Conservation (phyloP, 2,113 vertebrate genomes). For the Erythrolamprus reginae region DNA sequence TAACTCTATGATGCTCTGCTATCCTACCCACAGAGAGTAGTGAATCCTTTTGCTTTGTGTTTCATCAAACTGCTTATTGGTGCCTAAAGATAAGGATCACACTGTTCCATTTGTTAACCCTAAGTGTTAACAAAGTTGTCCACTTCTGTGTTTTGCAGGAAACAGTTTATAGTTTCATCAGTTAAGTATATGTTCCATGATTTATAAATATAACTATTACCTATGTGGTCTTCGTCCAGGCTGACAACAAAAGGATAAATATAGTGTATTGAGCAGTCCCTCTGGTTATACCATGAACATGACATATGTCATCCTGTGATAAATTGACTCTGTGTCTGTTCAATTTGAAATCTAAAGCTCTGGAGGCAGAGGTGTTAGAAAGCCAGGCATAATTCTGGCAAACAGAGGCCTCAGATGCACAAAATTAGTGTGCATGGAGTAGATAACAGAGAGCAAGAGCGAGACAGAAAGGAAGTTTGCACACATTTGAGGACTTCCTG, state of each 20-base stretch:
- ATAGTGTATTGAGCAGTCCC: conserved; percentile 87
- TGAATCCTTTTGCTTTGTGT: not conserved
- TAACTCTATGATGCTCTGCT: not conserved
- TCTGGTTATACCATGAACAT: conserved; percentile 94
- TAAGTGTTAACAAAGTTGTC: conserved; percentile 67
- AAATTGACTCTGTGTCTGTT: conserved; percentile 99
- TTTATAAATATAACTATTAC: conserved; percentile 75
- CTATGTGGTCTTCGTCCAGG: conserved; percentile 77
- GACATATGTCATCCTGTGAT: conserved; percentile 99
- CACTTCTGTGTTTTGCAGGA: conserved; percentile 67
- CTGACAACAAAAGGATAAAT: conserved; percentile 95
- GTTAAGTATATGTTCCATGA: conserved; percentile 68
- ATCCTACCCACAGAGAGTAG: not conserved
- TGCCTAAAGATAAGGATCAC: not conserved
- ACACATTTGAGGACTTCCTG: conserved; percentile 86
- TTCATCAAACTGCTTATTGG: not conserved
- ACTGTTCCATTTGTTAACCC: conserved; percentile 46
- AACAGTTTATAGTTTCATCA: conserved; percentile 58
- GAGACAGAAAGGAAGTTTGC: conserved; percentile 86
- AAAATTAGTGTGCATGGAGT: conserved; percentile 85
- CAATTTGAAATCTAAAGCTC: conserved; percentile 99
- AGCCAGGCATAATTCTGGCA: conserved; percentile 85
- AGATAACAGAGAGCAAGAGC: conserved; percentile 85
- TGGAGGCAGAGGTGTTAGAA: conserved; percentile 86
- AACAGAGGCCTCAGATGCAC: conserved; percentile 86